These are phyloP conservation scores for Dicyrtomina minuta DNA, from an alignment of 2,888 invertebrate species.

Conservation along the genomic window DNA sequence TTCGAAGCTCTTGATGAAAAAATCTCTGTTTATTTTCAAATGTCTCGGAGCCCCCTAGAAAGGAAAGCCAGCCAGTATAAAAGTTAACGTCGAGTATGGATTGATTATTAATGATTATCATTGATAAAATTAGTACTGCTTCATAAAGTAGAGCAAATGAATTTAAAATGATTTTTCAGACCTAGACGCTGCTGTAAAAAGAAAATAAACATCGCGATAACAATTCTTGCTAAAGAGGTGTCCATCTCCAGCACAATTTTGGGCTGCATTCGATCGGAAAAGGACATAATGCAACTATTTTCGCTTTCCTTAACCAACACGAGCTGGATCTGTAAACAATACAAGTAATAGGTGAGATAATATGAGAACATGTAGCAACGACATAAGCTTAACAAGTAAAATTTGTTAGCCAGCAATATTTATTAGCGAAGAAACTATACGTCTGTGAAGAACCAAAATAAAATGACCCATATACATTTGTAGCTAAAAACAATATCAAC, in stretches of 20 bases:
- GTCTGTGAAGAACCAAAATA: too few relatives aligned
- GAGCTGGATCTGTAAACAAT: conserved; percentile 41
- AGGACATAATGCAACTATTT: conserved; percentile 30
- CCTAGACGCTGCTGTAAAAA: conserved; percentile 59
- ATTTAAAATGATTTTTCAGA: too few relatives aligned
- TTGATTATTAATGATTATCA: too few relatives aligned
- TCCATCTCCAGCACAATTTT: conserved; percentile 46
- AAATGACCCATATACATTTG: too few relatives aligned
- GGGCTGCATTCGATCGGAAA: conserved; percentile 47
- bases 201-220: conserved; percentile 59
- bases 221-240: conserved; percentile 57
- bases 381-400: too few relatives aligned
- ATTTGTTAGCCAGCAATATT: too few relatives aligned
- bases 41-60: conserved; percentile 58
- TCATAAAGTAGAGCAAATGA: too few relatives aligned
- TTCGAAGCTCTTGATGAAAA: conserved; percentile 54
- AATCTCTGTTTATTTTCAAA: conserved; percentile 60
- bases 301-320: conserved; percentile 15
- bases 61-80: too few relatives aligned
- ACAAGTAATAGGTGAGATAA: conserved; percentile 14
- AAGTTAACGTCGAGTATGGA: too few relatives aligned
- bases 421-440: too few relatives aligned
- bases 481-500: too few relatives aligned
- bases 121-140: too few relatives aligned
- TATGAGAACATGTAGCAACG: not conserved